These are phyloP conservation scores for Torymus texanus DNA, from an alignment of 2,888 invertebrate species.

Conservation along the genomic window DNA sequence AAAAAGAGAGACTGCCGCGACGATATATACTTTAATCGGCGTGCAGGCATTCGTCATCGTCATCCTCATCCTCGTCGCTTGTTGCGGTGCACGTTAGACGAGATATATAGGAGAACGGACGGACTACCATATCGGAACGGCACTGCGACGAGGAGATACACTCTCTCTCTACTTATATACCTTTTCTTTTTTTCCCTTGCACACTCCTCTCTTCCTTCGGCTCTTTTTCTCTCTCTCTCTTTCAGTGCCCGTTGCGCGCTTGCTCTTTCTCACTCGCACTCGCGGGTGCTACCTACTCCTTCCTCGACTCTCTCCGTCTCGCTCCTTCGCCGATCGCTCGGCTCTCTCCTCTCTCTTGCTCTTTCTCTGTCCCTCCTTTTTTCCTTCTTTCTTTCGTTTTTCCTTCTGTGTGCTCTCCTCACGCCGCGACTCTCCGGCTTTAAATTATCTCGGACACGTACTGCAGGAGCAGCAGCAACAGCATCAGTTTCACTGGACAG, in stretches of 20 bases:
- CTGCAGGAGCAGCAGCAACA: background rate
- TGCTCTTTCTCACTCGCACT: slow-evolving; percentile 21
- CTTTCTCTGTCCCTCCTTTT: slow-evolving; percentile 11
- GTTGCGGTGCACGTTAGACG: too few species aligned
- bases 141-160: slow-evolving; percentile 13
- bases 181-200: slow-evolving; percentile 23
- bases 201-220: background rate
- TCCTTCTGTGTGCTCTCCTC: slow-evolving; percentile 15
- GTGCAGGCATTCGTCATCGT: too few species aligned
- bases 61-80: too few species aligned
- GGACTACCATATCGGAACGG: slow-evolving; percentile 27
- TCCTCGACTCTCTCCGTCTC: slow-evolving; percentile 24
- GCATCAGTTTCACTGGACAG: too few species aligned
- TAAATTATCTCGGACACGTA: slow-evolving; percentile 5
- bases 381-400: slow-evolving; percentile 29
- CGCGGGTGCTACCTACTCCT: background rate
- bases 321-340: slow-evolving; percentile 34
- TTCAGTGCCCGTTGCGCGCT: background rate
- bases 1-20: too few species aligned
- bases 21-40: too few species aligned
- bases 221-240: slow-evolving; percentile 15
- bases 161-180: background rate
- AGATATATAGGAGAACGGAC: background rate
- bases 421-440: background rate
- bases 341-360: background rate